These are phyloP conservation scores for Brachionus rotundiformis DNA, from an alignment of 1,140 invertebrate species.

Conservation along the genomic window DNA sequence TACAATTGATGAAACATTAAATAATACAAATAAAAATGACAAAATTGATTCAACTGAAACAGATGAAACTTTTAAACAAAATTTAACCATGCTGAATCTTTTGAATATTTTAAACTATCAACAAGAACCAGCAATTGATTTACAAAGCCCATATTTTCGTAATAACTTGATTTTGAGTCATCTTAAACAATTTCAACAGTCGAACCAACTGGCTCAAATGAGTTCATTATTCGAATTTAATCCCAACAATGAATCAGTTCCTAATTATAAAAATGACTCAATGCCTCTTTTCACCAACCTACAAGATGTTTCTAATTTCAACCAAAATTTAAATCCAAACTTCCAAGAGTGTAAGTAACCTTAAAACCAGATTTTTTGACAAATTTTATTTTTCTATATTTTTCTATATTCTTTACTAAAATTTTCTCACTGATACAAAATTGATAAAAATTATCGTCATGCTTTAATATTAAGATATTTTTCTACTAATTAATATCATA, in stretches of 20 bases:
- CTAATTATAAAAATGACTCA: background rate
- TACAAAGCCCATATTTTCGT: background rate
- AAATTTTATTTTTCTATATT: background rate
- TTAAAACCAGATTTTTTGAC: background rate
- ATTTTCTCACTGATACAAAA: too few relatives aligned
- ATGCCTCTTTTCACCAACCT: background rate
- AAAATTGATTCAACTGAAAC: background rate
- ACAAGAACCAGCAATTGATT: background rate
- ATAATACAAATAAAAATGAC: conserved; percentile 12
- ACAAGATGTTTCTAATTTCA: background rate
- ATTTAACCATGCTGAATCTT: background rate
- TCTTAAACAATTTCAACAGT: background rate
- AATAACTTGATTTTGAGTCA: background rate
- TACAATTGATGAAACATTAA: conserved; percentile 26
- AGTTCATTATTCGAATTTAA: background rate
- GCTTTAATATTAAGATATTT: too few relatives aligned
- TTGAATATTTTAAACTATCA: conserved; percentile 31
- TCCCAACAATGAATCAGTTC: background rate
- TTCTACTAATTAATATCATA: too few relatives aligned
- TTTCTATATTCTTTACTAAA: background rate
- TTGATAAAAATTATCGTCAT: too few relatives aligned
- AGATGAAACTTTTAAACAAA: background rate
- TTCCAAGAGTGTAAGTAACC: background rate
- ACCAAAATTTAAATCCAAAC: background rate
- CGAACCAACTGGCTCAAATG: background rate